A percentile compares a stretch with the other conserved stretches of the same genome.
These are phyloP conservation scores for Poeciliopsis presidionis DNA, from an alignment of 2,797 vertebrate species.

Conservation along the genomic window DNA sequence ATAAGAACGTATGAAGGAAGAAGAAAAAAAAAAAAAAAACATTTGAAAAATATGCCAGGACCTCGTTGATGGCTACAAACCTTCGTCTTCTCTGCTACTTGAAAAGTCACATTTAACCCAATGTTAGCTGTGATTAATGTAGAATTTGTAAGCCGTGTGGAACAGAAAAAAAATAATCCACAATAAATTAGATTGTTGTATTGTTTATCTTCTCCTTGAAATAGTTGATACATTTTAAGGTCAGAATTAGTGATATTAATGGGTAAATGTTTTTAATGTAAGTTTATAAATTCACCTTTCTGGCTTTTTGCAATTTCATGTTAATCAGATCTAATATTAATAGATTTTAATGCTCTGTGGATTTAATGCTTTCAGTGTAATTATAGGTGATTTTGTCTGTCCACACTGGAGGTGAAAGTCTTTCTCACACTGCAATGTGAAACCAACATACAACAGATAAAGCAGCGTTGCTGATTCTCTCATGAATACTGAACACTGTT, in stretches of 20 bases:
- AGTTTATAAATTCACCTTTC: neutral
- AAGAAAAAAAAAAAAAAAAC: neutral
- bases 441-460: slow-evolving; percentile 33
- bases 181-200: neutral
- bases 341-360: neutral
- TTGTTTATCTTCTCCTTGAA: neutral
- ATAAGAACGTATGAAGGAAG: neutral
- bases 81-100: neutral
- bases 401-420: slow-evolving; percentile 19
- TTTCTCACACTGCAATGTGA: slow-evolving; percentile 19
- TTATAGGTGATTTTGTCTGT: slow-evolving; percentile 6
- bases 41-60: neutral
- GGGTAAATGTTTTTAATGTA: neutral
- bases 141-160: neutral
- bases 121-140: neutral
- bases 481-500: slow-evolving; percentile 9
- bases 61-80: neutral
- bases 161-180: neutral
- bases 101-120: neutral
- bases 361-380: slow-evolving; percentile 1
- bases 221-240: neutral
- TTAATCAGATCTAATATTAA: neutral
- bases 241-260: neutral
- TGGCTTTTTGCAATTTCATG: neutral
- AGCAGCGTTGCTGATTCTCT: slow-evolving; percentile 12